A percentile compares a stretch with the other conserved stretches of the same genome.
Conservation (phyloP, 2,888 invertebrate species). For the Dasypolia templi region DNA sequence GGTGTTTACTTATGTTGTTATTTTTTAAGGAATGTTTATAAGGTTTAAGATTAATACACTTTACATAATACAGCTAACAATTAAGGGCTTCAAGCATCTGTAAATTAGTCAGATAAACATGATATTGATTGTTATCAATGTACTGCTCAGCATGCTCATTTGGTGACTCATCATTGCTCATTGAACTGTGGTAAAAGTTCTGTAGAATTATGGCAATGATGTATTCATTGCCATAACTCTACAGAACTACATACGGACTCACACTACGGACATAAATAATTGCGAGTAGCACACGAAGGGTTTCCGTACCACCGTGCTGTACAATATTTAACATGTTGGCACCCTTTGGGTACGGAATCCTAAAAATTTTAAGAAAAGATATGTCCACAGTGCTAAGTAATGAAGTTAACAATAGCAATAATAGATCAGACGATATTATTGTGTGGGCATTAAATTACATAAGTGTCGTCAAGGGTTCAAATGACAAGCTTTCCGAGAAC, state of each 20-base stretch:
- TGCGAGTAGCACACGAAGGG: too few species aligned
- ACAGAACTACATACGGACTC: too few species aligned
- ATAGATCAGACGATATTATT: slow-evolving; percentile 1
- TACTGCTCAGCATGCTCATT: not conserved
- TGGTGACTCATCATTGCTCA: too few species aligned
- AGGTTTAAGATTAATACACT: not conserved
- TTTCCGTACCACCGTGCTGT: too few species aligned
- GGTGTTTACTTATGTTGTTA: slow-evolving; percentile 50
- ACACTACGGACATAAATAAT: too few species aligned
- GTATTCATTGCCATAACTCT: too few species aligned
- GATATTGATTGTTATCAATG: slow-evolving; percentile 1
- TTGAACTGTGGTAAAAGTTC: not conserved
- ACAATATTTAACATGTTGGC: too few species aligned
- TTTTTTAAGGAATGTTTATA: slow-evolving; percentile 27
- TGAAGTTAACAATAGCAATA: not conserved
- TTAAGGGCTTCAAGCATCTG: not conserved
- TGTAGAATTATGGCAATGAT: too few species aligned
- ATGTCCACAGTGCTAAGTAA: not conserved
- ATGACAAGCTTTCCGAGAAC: not conserved
- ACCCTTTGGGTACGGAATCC: too few species aligned
- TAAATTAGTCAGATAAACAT: not conserved
- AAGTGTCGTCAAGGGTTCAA: not conserved
- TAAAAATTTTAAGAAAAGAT: not conserved
- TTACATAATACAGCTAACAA: slow-evolving; percentile 8
- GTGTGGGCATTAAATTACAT: not conserved